Evolutionary conservation across 2,797 vertebrate species (phyloP).

Genomic region (Darevskia nairensis): DNA sequence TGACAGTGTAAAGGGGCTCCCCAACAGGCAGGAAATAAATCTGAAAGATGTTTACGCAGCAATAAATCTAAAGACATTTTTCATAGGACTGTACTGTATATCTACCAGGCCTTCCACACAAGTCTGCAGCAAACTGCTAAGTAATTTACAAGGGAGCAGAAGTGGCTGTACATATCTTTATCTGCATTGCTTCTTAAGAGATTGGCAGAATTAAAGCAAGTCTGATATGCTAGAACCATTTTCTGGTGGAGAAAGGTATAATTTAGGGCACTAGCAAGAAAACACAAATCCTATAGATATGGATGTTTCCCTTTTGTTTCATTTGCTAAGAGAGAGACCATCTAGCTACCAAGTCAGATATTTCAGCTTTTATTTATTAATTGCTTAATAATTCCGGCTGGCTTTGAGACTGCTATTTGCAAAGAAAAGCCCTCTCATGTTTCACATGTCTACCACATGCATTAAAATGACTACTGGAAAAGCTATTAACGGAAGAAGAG

Average conservation of each 20-base stretch:
- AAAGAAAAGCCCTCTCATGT: conserved; percentile 2
- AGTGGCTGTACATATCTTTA: conserved; percentile 12
- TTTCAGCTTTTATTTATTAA: not conserved
- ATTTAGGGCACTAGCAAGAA: not conserved
- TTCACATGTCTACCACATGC: not conserved
- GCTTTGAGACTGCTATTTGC: not conserved
- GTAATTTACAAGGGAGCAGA: conserved; percentile 25
- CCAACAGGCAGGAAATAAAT: conserved; percentile 22
- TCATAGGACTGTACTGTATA: not conserved
- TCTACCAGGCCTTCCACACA: not conserved
- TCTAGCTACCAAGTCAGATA: not conserved
- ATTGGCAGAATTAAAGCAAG: conserved; percentile 22
- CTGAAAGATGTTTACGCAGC: conserved; percentile 28
- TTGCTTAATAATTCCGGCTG: not conserved
- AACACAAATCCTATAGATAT: not conserved
- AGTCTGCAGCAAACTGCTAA: not conserved
- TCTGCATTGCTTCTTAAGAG: not conserved
- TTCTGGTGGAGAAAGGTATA: conserved; percentile 27
- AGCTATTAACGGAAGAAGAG: not conserved
- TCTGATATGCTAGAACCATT: conserved; percentile 10
- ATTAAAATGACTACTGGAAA: conserved; percentile 10
- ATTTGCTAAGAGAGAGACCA: not conserved
- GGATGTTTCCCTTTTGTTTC: not conserved
- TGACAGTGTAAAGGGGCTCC: conserved; percentile 37
- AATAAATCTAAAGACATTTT: conserved; percentile 25